Percentiles rank a stretch among this genome's conserved stretches.
Evolutionary conservation across 2,888 invertebrate species (phyloP).

Genomic region (Microctonus brassicae): DNA sequence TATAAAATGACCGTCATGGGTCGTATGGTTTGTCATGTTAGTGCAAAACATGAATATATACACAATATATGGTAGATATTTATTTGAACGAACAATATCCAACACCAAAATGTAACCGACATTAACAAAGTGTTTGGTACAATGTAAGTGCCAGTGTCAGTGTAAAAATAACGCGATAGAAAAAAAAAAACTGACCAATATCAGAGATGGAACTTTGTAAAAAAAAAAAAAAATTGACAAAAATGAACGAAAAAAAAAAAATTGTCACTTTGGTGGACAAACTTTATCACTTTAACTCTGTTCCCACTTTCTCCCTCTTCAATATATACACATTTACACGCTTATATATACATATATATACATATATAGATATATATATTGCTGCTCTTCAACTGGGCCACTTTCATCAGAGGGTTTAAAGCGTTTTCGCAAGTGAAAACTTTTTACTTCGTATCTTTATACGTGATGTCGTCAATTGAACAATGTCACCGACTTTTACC

Average conservation of each 20-base stretch:
- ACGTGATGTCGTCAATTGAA: conserved; percentile 25
- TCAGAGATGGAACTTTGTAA: not conserved
- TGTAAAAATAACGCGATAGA: not conserved
- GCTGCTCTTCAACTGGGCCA: conserved; percentile 42
- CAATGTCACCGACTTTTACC: conserved; percentile 43
- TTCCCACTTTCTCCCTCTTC: conserved; percentile 35
- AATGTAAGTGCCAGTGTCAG: not conserved
- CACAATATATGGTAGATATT: not conserved
- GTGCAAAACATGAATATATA: not conserved
- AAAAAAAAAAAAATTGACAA: conserved; percentile 28
- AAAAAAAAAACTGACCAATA: conserved; percentile 21
- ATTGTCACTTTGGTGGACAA: conserved; percentile 47
- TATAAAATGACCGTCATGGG: conserved; percentile 25
- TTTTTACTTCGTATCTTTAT: conserved; percentile 43
- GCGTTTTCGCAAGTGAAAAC: conserved; percentile 42
- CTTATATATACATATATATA: conserved; percentile 2
- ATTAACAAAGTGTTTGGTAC: not conserved
- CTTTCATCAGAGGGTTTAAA: conserved; percentile 43
- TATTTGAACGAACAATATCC: not conserved
- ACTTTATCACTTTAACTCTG: conserved; percentile 58
- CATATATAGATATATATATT: no score
- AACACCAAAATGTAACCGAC: not conserved
- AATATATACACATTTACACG: not conserved
- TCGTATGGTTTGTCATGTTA: not conserved
- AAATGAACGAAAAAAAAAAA: conserved; percentile 41